A percentile compares a stretch with the other conserved stretches of the same genome.
Conservation (phyloP, 2,113 vertebrate species). For the Cepphus grylle region DNA sequence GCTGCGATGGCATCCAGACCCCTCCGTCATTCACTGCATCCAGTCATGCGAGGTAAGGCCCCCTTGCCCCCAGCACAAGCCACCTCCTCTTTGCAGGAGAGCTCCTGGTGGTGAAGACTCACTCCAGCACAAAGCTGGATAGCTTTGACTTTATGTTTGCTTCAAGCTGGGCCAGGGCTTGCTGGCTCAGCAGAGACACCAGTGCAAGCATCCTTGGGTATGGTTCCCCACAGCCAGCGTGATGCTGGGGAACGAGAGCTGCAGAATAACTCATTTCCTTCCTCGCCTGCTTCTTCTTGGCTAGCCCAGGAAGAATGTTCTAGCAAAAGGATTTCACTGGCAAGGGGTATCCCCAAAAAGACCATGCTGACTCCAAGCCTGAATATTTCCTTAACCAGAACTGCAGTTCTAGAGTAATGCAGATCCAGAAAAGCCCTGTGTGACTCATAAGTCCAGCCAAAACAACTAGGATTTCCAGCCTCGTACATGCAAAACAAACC, state of each 20-base stretch:
- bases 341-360: constrained; percentile 61
- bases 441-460: constrained; percentile 36
- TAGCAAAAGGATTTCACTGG: constrained; percentile 62
- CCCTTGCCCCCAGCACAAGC: rapidly evolving
- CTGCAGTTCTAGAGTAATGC: constrained; percentile 29
- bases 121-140: neutral
- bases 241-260: neutral
- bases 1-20: constrained; percentile 88
- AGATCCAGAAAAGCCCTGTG: constrained; percentile 49
- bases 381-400: constrained; percentile 55
- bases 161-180: neutral
- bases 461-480: constrained; percentile 45
- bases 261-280: neutral
- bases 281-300: neutral
- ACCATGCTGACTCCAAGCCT: neutral
- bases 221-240: neutral
- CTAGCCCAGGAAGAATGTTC: neutral
- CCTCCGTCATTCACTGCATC: constrained; percentile 86
- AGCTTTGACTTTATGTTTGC: neutral
- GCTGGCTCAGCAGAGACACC: neutral
- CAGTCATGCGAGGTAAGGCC: constrained; percentile 91
- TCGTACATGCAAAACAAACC: constrained; percentile 59
- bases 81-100: neutral
- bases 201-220: neutral
- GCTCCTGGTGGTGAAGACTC: neutral